Conservation (phyloP, 2,888 invertebrate species). For the Venustoraphidia nigricollis region DNA sequence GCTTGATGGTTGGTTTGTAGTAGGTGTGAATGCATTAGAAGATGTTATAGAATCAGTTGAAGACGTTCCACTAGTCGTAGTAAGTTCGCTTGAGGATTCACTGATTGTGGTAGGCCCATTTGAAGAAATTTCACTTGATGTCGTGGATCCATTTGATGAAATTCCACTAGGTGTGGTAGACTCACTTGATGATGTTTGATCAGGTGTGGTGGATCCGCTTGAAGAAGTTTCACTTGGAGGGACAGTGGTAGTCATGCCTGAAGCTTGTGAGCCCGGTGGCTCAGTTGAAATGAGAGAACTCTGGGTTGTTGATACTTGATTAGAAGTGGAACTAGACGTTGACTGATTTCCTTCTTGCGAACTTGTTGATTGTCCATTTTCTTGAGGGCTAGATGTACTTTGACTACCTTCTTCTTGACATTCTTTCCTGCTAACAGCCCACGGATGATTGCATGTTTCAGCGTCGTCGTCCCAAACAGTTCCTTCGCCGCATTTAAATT, state of each 20-base stretch:
- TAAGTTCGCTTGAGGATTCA: too few relatives aligned
- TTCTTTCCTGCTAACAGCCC: constrained; percentile 21
- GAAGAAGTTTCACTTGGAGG: background rate
- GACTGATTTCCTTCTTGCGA: constrained; percentile 8
- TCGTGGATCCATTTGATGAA: too few relatives aligned
- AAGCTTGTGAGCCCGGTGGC: constrained; percentile 4
- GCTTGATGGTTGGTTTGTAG: background rate
- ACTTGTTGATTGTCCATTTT: background rate
- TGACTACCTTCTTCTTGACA: constrained; percentile 11
- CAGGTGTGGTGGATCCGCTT: too few relatives aligned
- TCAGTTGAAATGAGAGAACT: constrained; percentile 6
- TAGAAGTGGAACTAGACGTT: constrained; percentile 3
- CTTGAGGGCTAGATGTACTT: background rate
- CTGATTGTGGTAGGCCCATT: too few relatives aligned
- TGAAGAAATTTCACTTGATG: too few relatives aligned
- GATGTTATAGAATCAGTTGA: too few relatives aligned
- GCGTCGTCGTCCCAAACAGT: constrained; percentile 41
- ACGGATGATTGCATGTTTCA: constrained; percentile 37
- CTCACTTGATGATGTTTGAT: too few relatives aligned
- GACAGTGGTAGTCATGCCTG: constrained; percentile 5
- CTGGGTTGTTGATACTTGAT: constrained; percentile 5
- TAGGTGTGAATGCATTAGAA: too few relatives aligned
- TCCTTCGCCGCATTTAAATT: constrained; percentile 37
- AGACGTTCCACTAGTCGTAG: too few relatives aligned
- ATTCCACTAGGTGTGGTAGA: too few relatives aligned